Evolutionary conservation across 2,888 invertebrate genomes (phyloP).

Genomic region (Diloba caeruleocephala): DNA sequence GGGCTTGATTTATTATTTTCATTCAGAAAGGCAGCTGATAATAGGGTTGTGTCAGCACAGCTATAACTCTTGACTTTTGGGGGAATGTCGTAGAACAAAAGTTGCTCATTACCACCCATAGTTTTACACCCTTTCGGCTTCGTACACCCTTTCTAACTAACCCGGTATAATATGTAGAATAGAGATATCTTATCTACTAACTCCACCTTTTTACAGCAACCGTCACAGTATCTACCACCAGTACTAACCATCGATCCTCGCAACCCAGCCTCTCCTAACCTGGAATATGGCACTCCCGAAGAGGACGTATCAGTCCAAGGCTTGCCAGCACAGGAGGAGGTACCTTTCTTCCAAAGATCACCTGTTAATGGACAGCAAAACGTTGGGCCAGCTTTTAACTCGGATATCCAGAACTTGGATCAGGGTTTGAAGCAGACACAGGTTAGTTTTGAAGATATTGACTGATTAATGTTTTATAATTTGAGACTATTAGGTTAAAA

Average conservation of each 20-base stretch:
- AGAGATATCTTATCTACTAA: too few species aligned
- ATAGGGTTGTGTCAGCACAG: too few species aligned
- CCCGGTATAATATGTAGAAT: too few species aligned
- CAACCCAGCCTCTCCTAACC: constrained; percentile 53
- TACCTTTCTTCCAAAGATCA: constrained; percentile 77
- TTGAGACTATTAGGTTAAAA: too few species aligned
- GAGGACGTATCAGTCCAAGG: constrained; percentile 82
- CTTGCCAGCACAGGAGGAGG: constrained; percentile 75
- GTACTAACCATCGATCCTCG: constrained; percentile 67
- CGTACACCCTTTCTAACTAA: too few species aligned
- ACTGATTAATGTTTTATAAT: too few species aligned
- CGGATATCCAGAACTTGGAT: constrained; percentile 74
- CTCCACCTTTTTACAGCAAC: constrained; percentile 34
- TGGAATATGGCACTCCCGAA: constrained; percentile 65
- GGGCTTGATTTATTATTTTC: too few species aligned
- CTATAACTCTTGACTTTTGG: too few species aligned
- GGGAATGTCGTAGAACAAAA: too few species aligned
- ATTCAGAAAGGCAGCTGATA: too few species aligned
- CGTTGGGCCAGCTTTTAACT: constrained; percentile 72
- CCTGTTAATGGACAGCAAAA: constrained; percentile 81
- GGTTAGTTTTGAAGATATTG: constrained; percentile 55
- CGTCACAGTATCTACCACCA: constrained; percentile 73
- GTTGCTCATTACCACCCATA: too few species aligned
- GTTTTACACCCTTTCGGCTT: too few species aligned
- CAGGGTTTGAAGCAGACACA: constrained; percentile 72